These are phyloP conservation scores for Agelas oroides DNA, from an alignment of 37 sponge, comb jelly and placozoan genomes.

Conservation along the genomic window DNA sequence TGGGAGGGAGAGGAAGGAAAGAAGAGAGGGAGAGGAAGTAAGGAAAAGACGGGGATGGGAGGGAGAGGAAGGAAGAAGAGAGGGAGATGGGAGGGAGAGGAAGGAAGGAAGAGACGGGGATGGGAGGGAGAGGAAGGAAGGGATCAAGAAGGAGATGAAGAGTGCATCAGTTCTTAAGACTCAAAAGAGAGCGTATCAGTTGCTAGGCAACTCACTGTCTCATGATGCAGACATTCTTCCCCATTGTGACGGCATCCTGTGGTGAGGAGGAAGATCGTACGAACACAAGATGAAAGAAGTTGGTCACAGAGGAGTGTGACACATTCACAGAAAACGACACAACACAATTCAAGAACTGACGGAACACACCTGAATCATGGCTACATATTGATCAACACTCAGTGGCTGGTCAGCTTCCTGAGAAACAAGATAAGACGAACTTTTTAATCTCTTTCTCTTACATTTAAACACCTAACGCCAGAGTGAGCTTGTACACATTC, in stretches of 20 bases:
- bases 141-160: no score
- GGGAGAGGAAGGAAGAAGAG: not conserved
- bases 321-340: not conserved
- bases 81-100: not conserved
- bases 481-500: no score
- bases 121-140: no score
- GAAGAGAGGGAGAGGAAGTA: no score
- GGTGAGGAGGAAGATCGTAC: not conserved
- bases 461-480: no score
- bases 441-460: no score
- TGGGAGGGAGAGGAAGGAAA: no score
- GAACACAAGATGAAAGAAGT: no score
- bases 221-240: slow-evolving; percentile 94
- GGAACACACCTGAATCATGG: slow-evolving; percentile 51
- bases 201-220: not conserved
- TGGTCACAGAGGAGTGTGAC: no score
- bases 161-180: no score
- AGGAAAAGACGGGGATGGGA: no score
- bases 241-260: slow-evolving; percentile 88
- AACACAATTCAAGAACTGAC: not conserved
- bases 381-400: slow-evolving; percentile 66
- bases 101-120: not conserved
- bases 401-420: slow-evolving; percentile 71
- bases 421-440: not conserved
- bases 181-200: no score